A percentile compares a stretch with the other conserved stretches of the same genome.
phyloP scores from a whole-genome alignment of 2,113 vertebrate species.

The Sceloporus tristichus region DNA sequence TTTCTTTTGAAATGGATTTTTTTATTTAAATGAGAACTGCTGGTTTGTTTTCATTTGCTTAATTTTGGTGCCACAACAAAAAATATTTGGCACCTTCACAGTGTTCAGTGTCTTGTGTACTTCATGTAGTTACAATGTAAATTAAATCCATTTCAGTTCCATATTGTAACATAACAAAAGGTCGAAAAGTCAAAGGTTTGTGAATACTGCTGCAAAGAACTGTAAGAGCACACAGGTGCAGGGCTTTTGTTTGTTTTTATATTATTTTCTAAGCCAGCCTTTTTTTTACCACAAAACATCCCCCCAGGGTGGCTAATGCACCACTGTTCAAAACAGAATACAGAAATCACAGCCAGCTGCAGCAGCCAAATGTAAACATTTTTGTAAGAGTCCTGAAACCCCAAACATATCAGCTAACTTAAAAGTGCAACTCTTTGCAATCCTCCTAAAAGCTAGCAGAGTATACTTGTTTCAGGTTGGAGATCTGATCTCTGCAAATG shows the following conservation, averaged over 20 bases:
- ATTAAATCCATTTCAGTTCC: too few relatives aligned
- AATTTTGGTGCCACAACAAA: too few relatives aligned
- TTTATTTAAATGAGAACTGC: too few relatives aligned
- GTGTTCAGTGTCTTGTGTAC: too few relatives aligned
- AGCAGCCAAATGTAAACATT: slow-evolving; percentile 11
- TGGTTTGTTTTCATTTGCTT: too few relatives aligned
- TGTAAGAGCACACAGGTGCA: neutral
- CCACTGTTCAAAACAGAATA: neutral
- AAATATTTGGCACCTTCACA: too few relatives aligned
- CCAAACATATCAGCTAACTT: neutral
- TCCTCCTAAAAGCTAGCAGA: neutral
- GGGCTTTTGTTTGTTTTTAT: slow-evolving; percentile 2
- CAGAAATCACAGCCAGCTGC: neutral
- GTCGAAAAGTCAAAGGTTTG: too few relatives aligned
- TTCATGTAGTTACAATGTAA: too few relatives aligned
- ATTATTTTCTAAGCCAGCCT: neutral
- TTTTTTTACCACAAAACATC: slow-evolving; percentile 13
- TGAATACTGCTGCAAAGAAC: neutral
- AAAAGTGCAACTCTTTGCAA: neutral
- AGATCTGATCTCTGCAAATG: neutral
- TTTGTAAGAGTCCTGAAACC: neutral
- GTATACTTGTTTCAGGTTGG: neutral
- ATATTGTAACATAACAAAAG: too few relatives aligned
- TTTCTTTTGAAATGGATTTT: too few relatives aligned
- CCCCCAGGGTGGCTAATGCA: neutral